Percentiles rank a stretch among this genome's conserved stretches.
Conservation (phyloP, 1,140 invertebrate species). For the Rhopalosiphum padi region DNA sequence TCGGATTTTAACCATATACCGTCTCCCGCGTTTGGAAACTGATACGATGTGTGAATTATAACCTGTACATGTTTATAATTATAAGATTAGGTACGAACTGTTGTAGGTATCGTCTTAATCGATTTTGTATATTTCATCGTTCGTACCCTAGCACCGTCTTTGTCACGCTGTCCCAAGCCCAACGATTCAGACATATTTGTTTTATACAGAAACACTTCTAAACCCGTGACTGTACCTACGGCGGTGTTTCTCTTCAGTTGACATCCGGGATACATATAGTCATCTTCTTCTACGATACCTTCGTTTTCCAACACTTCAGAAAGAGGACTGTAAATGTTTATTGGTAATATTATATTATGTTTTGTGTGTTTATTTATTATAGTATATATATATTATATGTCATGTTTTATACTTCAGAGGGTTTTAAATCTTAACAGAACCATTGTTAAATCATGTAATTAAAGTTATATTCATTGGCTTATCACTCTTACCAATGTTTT, state of each 20-base stretch:
- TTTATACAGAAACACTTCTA: slow-evolving; percentile 62
- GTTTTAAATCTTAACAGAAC: background rate
- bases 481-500: slow-evolving; percentile 57
- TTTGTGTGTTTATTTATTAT: background rate
- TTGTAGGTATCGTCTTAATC: background rate
- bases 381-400: too few relatives aligned
- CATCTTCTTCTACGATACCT: slow-evolving; percentile 60
- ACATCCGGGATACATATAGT: slow-evolving; percentile 60
- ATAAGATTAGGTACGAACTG: background rate
- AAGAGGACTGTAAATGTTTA: slow-evolving; percentile 58
- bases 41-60: slow-evolving; percentile 59
- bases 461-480: background rate
- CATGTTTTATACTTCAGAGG: too few relatives aligned
- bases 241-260: slow-evolving; percentile 60
- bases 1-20: slow-evolving; percentile 58
- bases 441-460: too few relatives aligned
- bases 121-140: background rate
- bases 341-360: background rate
- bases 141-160: slow-evolving; percentile 57
- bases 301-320: slow-evolving; percentile 61
- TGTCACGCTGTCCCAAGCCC: slow-evolving; percentile 59
- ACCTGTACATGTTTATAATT: slow-evolving; percentile 45
- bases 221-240: slow-evolving; percentile 60
- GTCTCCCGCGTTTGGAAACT: slow-evolving; percentile 60
- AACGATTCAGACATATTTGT: slow-evolving; percentile 57